These are phyloP conservation scores for Apomyelois bistriatella DNA, from an alignment of 2,888 invertebrate genomes.

Conservation along the genomic window DNA sequence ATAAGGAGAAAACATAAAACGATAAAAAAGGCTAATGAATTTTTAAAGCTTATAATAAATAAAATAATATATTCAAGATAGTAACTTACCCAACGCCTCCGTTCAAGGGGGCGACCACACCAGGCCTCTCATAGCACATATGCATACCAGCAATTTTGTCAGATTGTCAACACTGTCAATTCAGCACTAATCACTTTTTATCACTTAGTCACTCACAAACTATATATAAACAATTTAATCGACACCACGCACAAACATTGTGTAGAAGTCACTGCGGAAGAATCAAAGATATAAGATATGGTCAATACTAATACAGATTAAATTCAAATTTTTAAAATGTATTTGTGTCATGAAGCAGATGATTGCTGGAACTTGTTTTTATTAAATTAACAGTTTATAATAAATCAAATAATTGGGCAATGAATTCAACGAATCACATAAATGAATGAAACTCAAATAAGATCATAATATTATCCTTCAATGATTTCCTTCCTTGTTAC, in stretches of 20 bases:
- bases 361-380: constrained; percentile 40
- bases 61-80: no score
- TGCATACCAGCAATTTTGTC: constrained; percentile 66
- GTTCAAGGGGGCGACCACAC: constrained; percentile 70
- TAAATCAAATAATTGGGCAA: neutral
- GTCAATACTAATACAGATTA: constrained; percentile 25
- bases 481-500: neutral
- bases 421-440: no score
- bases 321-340: constrained; percentile 23
- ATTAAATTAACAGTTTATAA: constrained; percentile 8
- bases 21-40: no score
- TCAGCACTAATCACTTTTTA: constrained; percentile 30
- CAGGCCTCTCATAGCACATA: constrained; percentile 75
- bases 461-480: neutral
- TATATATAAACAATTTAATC: constrained; percentile 45
- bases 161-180: constrained; percentile 45
- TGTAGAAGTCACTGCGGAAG: constrained; percentile 22
- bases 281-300: neutral
- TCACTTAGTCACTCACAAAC: constrained; percentile 30
- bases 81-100: constrained; percentile 64
- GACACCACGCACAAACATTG: constrained; percentile 72
- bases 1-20: no score
- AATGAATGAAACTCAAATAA: no score
- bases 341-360: constrained; percentile 37
- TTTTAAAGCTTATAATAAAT: no score